Evolutionary conservation across 1,140 invertebrate genomes (phyloP).

Genomic region (Lepidurus apus): DNA sequence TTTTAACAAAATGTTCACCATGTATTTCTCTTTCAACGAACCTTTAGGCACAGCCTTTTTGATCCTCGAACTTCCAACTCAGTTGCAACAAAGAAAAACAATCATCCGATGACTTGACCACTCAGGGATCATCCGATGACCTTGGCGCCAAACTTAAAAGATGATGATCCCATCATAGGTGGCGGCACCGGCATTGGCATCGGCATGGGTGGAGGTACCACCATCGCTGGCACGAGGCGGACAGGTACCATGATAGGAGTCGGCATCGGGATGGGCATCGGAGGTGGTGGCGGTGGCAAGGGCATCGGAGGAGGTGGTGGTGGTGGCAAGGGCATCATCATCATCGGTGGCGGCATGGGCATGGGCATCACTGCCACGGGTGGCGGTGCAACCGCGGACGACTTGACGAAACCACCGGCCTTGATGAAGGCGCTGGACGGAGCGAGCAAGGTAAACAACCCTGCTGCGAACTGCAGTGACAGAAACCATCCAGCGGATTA

Average conservation of each 20-base stretch:
- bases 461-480: not conserved
- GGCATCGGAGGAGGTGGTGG: not conserved
- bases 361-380: not conserved
- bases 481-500: not conserved
- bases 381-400: not conserved
- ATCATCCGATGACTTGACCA: not conserved
- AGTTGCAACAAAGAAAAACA: not conserved
- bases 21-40: too few relatives aligned
- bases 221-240: not conserved
- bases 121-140: not conserved
- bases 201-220: not conserved
- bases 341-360: not conserved
- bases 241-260: not conserved
- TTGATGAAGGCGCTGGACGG: not conserved
- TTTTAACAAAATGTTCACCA: too few relatives aligned
- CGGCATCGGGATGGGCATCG: not conserved
- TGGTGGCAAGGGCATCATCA: not conserved
- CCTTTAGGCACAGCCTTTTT: not conserved
- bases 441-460: not conserved
- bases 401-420: not conserved
- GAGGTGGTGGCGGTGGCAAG: too few relatives aligned
- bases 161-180: not conserved
- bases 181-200: not conserved
- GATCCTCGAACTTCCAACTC: not conserved
- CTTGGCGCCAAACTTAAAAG: not conserved